Conservation (phyloP, 2,797 vertebrate species). For the Cryptoprocta ferox region DNA sequence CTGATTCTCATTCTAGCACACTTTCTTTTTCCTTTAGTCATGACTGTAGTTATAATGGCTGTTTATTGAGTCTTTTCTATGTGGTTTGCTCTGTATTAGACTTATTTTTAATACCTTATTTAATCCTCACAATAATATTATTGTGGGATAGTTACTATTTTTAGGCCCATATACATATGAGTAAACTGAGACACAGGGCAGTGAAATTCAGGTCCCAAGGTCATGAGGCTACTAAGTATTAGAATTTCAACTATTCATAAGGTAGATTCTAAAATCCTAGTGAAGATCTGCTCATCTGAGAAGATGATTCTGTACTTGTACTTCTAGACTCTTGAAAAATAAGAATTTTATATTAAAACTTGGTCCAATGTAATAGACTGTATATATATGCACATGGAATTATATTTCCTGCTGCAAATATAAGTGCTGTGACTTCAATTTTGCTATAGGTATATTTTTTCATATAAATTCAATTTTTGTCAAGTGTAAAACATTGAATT, state of each 20-base stretch:
- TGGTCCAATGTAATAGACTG: neutral
- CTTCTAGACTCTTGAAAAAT: neutral
- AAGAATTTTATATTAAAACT: neutral
- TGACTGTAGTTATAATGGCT: neutral
- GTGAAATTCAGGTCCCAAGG: neutral
- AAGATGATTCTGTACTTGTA: neutral
- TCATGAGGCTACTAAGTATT: neutral
- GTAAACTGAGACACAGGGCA: neutral
- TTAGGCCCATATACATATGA: neutral
- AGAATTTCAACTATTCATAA: neutral
- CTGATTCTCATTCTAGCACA: neutral
- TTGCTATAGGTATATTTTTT: neutral
- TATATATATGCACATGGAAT: neutral
- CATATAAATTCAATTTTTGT: neutral
- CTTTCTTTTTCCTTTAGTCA: neutral
- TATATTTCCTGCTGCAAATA: neutral
- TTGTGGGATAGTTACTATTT: neutral
- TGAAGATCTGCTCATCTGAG: neutral
- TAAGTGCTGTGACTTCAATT: neutral
- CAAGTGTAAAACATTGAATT: neutral
- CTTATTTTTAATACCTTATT: neutral
- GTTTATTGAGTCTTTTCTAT: neutral
- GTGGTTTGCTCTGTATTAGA: neutral
- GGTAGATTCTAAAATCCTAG: neutral
- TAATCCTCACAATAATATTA: neutral